A percentile compares a stretch with the other conserved stretches of the same genome.
Conservation (phyloP, 2,797 vertebrate genomes). For the Pelodytes ibericus region DNA sequence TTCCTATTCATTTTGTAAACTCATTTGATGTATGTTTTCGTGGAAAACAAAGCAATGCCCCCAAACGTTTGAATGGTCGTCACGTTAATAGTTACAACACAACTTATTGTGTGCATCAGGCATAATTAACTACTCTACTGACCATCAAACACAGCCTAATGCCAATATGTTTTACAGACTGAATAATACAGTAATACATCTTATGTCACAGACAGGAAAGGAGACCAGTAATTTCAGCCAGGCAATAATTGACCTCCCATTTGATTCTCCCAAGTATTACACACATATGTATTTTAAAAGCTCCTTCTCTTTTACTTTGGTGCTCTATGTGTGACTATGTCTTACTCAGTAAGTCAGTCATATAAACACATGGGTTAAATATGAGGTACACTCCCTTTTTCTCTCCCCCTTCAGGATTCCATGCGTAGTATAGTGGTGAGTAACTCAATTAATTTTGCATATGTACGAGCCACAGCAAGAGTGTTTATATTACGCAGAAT, state of each 20-base stretch:
- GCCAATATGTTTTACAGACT: not conserved
- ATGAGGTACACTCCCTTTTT: not conserved
- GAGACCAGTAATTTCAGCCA: not conserved
- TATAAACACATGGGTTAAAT: not conserved
- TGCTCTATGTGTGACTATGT: too few relatives aligned
- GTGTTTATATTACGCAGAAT: slow-evolving; percentile 51
- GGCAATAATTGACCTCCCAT: not conserved
- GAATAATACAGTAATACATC: too few relatives aligned
- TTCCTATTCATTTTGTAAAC: too few relatives aligned
- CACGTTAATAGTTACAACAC: not conserved
- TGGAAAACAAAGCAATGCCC: too few relatives aligned
- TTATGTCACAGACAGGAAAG: not conserved
- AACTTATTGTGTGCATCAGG: not conserved
- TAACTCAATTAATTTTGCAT: slow-evolving; percentile 46
- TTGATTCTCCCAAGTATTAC: not conserved
- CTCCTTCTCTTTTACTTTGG: not conserved
- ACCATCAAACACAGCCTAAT: too few relatives aligned
- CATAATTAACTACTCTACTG: too few relatives aligned
- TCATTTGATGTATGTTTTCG: too few relatives aligned
- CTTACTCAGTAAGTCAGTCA: not conserved
- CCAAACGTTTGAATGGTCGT: too few relatives aligned
- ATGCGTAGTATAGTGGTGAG: slow-evolving; percentile 43
- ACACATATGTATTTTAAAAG: not conserved
- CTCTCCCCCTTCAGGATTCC: slow-evolving; percentile 39
- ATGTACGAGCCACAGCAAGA: slow-evolving; percentile 32